phyloP scores from a whole-genome alignment of 2,113 vertebrate genomes.

The Stigmatopora nigra region DNA sequence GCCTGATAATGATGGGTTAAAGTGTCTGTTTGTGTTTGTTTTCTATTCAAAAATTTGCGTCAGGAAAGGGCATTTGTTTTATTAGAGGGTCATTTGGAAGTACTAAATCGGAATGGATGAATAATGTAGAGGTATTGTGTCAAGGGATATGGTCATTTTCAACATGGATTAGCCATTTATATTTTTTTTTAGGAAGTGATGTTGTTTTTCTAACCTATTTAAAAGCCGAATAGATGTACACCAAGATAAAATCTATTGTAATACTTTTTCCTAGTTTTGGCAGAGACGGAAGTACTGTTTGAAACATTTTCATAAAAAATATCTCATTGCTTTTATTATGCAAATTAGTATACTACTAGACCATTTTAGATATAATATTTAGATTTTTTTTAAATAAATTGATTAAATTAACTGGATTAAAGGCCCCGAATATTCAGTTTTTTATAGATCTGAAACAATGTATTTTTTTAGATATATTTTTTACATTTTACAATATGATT shows the following conservation, averaged over 20 bases:
- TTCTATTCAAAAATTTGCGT: conserved; percentile 74
- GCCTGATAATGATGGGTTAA: conserved; percentile 73
- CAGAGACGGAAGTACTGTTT: background rate
- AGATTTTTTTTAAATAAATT: no score
- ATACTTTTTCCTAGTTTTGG: background rate
- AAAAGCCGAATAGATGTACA: background rate
- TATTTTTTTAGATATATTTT: no score
- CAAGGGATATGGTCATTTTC: background rate
- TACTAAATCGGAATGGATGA: conserved; percentile 44
- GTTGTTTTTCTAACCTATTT: background rate
- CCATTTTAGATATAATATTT: no score
- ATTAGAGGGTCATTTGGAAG: conserved; percentile 66
- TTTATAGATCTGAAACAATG: no score
- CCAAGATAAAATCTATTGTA: background rate
- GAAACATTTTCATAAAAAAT: background rate
- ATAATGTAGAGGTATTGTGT: conserved; percentile 43
- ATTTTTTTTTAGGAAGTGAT: conserved; percentile 38
- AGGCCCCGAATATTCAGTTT: no score
- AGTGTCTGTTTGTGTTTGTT: conserved; percentile 77
- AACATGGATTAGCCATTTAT: background rate
- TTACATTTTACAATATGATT: no score
- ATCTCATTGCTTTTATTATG: background rate
- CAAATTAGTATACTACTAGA: background rate
- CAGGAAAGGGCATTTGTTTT: conserved; percentile 75
- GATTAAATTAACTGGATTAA: no score